phyloP scores from a whole-genome alignment of 2,113 vertebrate species.

The Elachura formosa region DNA sequence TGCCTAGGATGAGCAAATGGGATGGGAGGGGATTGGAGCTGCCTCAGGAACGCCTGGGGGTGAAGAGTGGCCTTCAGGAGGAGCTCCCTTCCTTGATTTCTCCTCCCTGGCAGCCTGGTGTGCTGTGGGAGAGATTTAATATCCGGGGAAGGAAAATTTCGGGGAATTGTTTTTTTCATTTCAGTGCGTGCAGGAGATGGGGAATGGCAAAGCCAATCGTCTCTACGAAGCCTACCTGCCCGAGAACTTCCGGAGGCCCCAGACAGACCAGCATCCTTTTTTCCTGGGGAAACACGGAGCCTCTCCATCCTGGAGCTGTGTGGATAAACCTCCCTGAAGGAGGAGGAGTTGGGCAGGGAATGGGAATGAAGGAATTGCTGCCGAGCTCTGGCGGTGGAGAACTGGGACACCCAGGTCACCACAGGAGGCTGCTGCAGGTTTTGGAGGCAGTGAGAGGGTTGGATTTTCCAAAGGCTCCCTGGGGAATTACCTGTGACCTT shows the following conservation, averaged over 20 bases:
- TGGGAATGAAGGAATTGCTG: not conserved
- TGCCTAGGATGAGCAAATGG: not conserved
- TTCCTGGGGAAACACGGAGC: not conserved
- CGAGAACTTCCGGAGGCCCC: slow-evolving; percentile 90
- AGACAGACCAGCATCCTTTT: slow-evolving; percentile 89
- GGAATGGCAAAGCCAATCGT: slow-evolving; percentile 91
- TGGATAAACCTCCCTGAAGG: not conserved
- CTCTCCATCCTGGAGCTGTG: not conserved
- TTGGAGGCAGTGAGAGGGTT: not conserved
- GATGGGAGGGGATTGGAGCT: not conserved
- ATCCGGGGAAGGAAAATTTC: fast-evolving
- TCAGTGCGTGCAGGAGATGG: slow-evolving; percentile 97
- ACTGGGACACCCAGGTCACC: not conserved
- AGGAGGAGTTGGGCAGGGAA: not conserved
- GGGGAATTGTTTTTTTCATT: not conserved
- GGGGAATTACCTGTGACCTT: not conserved
- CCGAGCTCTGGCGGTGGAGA: not conserved
- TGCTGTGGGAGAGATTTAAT: not conserved
- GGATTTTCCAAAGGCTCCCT: not conserved
- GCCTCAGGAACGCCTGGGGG: not conserved
- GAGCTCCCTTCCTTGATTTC: not conserved
- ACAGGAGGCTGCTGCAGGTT: not conserved
- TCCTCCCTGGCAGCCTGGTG: not conserved
- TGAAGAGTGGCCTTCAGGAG: not conserved
- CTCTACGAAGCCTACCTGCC: slow-evolving; percentile 95